Conservation (phyloP, 2,888 invertebrate genomes). For the Ennomos quercinarius region DNA sequence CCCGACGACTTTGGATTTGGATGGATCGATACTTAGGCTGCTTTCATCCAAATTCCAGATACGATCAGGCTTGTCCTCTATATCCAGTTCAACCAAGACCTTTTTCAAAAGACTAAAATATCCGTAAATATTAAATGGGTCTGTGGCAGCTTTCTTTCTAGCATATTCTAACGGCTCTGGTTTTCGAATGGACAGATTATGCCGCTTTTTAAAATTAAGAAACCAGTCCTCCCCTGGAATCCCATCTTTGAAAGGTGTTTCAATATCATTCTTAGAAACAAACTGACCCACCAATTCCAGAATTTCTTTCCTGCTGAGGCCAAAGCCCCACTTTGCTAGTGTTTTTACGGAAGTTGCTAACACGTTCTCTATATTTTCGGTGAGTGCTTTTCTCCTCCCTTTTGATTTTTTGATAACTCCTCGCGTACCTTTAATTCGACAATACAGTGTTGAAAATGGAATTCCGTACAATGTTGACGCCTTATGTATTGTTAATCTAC, state of each 20-base stretch:
- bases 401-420: conserved; percentile 17
- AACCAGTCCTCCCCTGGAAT: conserved; percentile 14
- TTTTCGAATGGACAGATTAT: conserved; percentile 14
- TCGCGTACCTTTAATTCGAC: conserved; percentile 20
- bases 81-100: not conserved
- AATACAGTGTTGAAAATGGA: conserved; percentile 19
- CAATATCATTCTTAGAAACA: conserved; percentile 2
- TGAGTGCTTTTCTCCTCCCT: conserved; percentile 4
- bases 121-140: conserved; percentile 10
- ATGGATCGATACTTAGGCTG: conserved; percentile 41
- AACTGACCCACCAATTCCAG: conserved; percentile 13
- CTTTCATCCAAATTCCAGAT: conserved; percentile 21
- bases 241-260: conserved; percentile 6
- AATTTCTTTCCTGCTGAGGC: conserved; percentile 20
- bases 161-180: conserved; percentile 14
- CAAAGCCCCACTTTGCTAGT: conserved; percentile 20
- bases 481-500: conserved; percentile 18
- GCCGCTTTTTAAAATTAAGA: conserved; percentile 16
- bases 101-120: conserved; percentile 8
- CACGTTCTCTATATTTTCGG: conserved; percentile 9
- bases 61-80: conserved; percentile 3
- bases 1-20: conserved; percentile 41
- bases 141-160: conserved; percentile 17
- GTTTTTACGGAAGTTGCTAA: conserved; percentile 9
- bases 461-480: conserved; percentile 17